These are phyloP conservation scores for Ophion ellenae DNA, from an alignment of 2,888 invertebrate species.

Conservation along the genomic window DNA sequence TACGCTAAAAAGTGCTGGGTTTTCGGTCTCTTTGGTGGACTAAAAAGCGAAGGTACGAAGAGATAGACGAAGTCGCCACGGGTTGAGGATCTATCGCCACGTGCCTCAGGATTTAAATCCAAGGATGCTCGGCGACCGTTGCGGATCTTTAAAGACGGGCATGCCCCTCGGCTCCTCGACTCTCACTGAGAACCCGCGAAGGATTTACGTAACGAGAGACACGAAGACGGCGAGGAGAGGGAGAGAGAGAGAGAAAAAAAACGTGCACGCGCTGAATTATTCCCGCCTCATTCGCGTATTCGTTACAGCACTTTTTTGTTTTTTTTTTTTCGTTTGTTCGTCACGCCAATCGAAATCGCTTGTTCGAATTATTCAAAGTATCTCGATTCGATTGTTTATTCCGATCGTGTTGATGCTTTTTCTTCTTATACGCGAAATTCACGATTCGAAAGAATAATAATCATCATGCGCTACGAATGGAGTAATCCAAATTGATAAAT, in stretches of 20 bases:
- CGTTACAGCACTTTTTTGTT: slow-evolving; percentile 3
- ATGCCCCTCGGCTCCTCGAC: slow-evolving; percentile 53
- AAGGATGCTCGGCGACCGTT: slow-evolving; percentile 76
- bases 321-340: neutral
- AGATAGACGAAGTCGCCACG: slow-evolving; percentile 13
- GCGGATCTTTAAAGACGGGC: slow-evolving; percentile 69
- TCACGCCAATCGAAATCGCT: neutral
- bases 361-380: slow-evolving; percentile 10
- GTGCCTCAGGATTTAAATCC: slow-evolving; percentile 77
- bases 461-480: no score
- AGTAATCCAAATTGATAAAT: no score
- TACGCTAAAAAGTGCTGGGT: no score
- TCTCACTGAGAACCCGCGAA: slow-evolving; percentile 47
- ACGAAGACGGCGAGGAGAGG: neutral
- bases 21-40: no score
- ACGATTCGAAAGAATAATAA: no score
- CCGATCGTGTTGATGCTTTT: neutral
- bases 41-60: slow-evolving; percentile 5
- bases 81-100: slow-evolving; percentile 68
- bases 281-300: slow-evolving; percentile 41
- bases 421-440: no score
- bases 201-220: slow-evolving; percentile 70
- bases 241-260: slow-evolving; percentile 20
- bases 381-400: neutral
- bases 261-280: slow-evolving; percentile 32